Conservation (phyloP, 2,797 vertebrate genomes). For the Pelodytes ibericus region DNA sequence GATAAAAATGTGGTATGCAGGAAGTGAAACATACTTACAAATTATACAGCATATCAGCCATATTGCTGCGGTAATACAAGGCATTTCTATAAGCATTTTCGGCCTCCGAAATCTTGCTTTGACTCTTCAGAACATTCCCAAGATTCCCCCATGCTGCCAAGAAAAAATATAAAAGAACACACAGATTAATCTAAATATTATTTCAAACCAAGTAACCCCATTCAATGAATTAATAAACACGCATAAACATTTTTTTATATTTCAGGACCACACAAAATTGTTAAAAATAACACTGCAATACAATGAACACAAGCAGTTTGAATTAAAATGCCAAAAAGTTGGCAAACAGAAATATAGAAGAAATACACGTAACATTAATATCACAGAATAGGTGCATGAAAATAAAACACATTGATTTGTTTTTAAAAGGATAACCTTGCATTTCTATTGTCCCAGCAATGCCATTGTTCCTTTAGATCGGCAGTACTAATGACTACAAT, state of each 20-base stretch:
- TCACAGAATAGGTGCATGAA: too few species aligned
- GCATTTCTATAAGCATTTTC: slow-evolving; percentile 96
- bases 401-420: too few species aligned
- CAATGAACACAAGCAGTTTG: background rate
- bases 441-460: too few species aligned
- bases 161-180: slow-evolving; percentile 51
- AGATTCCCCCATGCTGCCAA: slow-evolving; percentile 97
- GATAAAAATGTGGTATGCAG: slow-evolving; percentile 7
- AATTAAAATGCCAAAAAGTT: background rate
- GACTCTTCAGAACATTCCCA: slow-evolving; percentile 98
- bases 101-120: slow-evolving; percentile 92
- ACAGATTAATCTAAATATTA: background rate
- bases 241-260: background rate
- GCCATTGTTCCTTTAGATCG: too few species aligned
- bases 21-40: slow-evolving; percentile 83
- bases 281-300: background rate
- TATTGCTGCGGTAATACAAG: slow-evolving; percentile 97
- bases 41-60: slow-evolving; percentile 99
- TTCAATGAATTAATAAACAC: background rate
- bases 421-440: too few species aligned
- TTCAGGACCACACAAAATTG: background rate
- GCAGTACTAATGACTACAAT: too few species aligned
- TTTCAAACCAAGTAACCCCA: background rate
- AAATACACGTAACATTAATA: background rate
- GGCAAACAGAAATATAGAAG: background rate